phyloP scores from a whole-genome alignment of 1,140 invertebrate genomes.

The Heterodera schachtii region DNA sequence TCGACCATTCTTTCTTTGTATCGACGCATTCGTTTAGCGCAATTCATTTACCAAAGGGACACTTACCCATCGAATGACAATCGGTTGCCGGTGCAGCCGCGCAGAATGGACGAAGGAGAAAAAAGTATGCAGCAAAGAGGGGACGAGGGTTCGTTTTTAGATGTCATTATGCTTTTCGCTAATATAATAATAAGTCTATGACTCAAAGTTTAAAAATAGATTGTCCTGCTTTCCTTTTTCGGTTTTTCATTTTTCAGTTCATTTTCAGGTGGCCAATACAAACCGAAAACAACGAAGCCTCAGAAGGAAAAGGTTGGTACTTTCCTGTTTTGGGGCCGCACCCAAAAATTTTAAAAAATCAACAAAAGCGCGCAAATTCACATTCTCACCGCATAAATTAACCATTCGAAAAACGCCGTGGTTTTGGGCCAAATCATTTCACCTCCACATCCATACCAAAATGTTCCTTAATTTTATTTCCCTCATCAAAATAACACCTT shows the following conservation, averaged over 20 bases:
- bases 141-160: neutral
- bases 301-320: constrained; percentile 19
- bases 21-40: constrained; percentile 21
- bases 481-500: no score
- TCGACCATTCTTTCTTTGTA: neutral
- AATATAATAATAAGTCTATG: no score
- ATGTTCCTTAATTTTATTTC: no score
- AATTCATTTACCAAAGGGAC: constrained; percentile 33
- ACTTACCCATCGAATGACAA: constrained; percentile 8
- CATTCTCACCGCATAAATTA: no score
- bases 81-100: constrained; percentile 20
- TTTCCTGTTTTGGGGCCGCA: no score
- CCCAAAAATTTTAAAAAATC: no score
- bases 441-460: no score
- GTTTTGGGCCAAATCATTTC: no score
- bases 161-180: no score
- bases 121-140: neutral
- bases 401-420: no score
- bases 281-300: constrained; percentile 17
- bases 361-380: constrained; percentile 6
- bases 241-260: neutral
- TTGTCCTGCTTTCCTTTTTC: constrained; percentile 13
- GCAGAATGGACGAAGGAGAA: neutral
- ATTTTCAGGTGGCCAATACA: constrained; percentile 29
- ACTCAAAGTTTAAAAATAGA: no score